A percentile compares a stretch with the other conserved stretches of the same genome.
Evolutionary conservation across 2,888 invertebrate genomes (phyloP).

Genomic region (Megastigmus dorsalis): DNA sequence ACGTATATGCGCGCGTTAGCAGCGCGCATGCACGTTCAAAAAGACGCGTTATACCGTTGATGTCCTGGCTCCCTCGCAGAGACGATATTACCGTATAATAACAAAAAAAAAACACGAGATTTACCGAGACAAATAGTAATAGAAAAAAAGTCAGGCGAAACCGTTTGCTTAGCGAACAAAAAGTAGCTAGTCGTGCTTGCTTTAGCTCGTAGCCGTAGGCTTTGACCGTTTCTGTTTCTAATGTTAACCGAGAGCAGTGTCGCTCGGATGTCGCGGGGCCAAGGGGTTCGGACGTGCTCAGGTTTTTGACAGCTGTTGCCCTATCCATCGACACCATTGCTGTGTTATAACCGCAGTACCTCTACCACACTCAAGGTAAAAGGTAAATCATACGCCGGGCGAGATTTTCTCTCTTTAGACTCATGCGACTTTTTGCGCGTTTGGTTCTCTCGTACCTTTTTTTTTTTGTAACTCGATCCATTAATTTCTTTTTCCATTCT

Average conservation of each 20-base stretch:
- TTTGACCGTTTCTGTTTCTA: conserved; percentile 66
- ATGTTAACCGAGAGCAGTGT: conserved; percentile 70
- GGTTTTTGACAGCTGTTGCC: conserved; percentile 72
- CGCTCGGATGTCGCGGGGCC: conserved; percentile 67
- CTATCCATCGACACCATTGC: conserved; percentile 71
- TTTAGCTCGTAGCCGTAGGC: conserved; percentile 53
- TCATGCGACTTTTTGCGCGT: too few relatives aligned
- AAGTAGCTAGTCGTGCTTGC: conserved; percentile 51
- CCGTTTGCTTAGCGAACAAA: conserved; percentile 30
- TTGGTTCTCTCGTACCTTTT: neutral
- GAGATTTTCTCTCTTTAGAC: conserved; percentile 58
- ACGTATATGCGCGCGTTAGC: neutral
- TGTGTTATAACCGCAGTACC: conserved; percentile 69
- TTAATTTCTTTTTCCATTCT: neutral
- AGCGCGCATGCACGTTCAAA: too few relatives aligned
- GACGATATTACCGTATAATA: neutral
- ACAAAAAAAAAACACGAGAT: conserved; percentile 9
- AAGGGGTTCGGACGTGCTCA: conserved; percentile 69
- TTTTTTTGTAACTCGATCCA: neutral
- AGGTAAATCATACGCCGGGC: conserved; percentile 59
- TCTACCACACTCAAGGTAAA: conserved; percentile 71
- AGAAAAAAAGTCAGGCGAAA: neutral
- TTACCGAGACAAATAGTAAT: too few relatives aligned
- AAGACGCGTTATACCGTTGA: neutral
- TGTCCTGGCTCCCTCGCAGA: conserved; percentile 13